Base-by-base conservation (phyloP, 2,888 invertebrate species). In the Ochlodes sylvanus region DNA sequence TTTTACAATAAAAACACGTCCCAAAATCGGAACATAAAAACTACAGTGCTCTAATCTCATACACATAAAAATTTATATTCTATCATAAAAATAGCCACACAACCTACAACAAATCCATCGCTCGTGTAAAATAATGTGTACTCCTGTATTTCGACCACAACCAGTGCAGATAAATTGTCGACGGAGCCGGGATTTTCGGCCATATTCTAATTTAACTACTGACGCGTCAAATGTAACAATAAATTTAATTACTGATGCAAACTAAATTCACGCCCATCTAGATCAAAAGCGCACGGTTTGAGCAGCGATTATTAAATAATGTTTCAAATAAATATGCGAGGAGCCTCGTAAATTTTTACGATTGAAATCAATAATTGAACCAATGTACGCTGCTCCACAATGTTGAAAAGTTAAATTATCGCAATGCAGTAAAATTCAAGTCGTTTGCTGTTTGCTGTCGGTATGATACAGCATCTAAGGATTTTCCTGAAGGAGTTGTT, bases 141-240 rank as follows among this genome's bases (percentile, higher is more conserved):
- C 19, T 3, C 15, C 50, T 19, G 50, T 50, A 19, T 50, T 19
- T n/a, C 2, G 19, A 50, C 17, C 50, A 10, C 19, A 19, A 50
- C 15, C 15, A 44, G 2, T 10, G 38, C 41, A 57, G 42, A 58
- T 58, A 58, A 58, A 58, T 58, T 21, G 19, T 17, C 38, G 57
- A 58, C 19, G 21, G 56, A 17, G 12, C 56, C 21, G 41, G 21
- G 38, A 42, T 58, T 58, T 58, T 17, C 50, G 50, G 19, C 19
- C 50, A 58, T 58, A 58, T 58, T 41, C 57, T 42, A 58, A 58
- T 58, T 41, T 19, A 58, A 58, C 57, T 19, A 21, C 57, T 27
- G n/a, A 44, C 17, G 15, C 44, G 44, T 64, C 56, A 64, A 64
- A 64, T 64, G 56, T 47, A 34, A 64, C 57, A 41, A 55, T 54